Evolutionary conservation across 2,888 invertebrate species (phyloP).

Genomic region (Noctua fimbriata): DNA sequence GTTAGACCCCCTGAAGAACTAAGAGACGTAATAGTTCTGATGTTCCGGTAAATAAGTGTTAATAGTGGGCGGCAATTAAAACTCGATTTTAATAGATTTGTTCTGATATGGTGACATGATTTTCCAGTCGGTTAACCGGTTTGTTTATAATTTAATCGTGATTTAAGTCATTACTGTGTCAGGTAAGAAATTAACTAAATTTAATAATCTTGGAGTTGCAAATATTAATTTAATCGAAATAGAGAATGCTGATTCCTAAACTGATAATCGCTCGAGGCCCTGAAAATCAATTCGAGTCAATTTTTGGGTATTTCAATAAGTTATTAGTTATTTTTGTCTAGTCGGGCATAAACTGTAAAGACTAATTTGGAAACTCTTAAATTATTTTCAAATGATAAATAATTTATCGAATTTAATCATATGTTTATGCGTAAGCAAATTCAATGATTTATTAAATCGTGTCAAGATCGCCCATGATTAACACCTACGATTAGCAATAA

Average conservation of each 20-base stretch:
- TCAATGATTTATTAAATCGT: constrained; percentile 49
- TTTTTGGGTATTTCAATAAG: background rate
- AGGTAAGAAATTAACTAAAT: background rate
- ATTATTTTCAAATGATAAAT: constrained; percentile 2
- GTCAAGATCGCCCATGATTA: constrained; percentile 46
- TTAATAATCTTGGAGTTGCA: background rate
- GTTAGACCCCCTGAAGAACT: background rate
- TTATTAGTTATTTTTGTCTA: background rate
- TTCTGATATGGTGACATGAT: constrained; percentile 43
- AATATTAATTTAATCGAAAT: too few species aligned
- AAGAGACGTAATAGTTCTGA: constrained; percentile 43
- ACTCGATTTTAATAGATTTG: constrained; percentile 26
- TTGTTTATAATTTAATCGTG: constrained; percentile 1
- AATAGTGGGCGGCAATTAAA: constrained; percentile 37
- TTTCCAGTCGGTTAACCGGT: constrained; percentile 24
- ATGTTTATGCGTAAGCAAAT: constrained; percentile 18
- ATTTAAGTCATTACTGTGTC: constrained; percentile 1
- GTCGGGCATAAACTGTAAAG: background rate
- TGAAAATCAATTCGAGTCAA: background rate
- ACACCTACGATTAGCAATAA: constrained; percentile 58
- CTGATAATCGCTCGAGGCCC: background rate
- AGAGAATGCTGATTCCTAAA: too few species aligned
- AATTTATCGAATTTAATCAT: constrained; percentile 6
- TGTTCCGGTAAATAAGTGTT: constrained; percentile 12
- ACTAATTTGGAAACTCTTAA: constrained; percentile 28